A percentile compares a stretch with the other conserved stretches of the same genome.
Evolutionary conservation across 2,113 vertebrate species (phyloP).

Genomic region (Glareola pratincola): DNA sequence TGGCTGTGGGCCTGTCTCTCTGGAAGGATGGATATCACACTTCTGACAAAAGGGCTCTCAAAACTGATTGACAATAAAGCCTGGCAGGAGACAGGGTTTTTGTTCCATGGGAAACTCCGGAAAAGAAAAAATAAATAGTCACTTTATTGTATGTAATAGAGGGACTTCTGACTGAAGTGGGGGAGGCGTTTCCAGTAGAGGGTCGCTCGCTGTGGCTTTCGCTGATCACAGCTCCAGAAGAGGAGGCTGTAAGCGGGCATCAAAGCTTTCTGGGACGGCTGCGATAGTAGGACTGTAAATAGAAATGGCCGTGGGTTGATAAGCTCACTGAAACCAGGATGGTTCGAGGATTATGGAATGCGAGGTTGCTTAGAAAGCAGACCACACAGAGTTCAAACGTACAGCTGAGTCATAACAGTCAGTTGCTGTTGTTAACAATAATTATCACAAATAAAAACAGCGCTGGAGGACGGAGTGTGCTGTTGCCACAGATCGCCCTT

Average conservation of each 20-base stretch:
- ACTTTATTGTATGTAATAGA: rapidly evolving
- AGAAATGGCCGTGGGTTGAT: not conserved
- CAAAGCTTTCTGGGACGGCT: not conserved
- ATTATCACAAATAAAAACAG: not conserved
- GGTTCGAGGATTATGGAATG: not conserved
- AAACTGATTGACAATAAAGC: not conserved
- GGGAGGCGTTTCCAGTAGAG: no score
- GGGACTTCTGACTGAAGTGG: rapidly evolving
- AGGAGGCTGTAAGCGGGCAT: not conserved
- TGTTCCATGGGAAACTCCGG: not conserved
- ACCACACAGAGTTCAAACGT: not conserved
- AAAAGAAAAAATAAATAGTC: not conserved
- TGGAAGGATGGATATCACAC: not conserved
- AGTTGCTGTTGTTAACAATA: not conserved
- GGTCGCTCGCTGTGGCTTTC: not conserved
- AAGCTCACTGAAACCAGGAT: not conserved
- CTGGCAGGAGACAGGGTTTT: not conserved
- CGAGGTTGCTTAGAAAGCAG: no score
- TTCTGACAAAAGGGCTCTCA: not conserved
- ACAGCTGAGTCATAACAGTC: not conserved
- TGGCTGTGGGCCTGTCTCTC: not conserved
- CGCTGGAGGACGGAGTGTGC: not conserved
- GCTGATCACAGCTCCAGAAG: rapidly evolving
- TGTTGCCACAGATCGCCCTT: not conserved
- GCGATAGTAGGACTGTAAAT: not conserved